Conservation (phyloP, 2,888 invertebrate genomes). For the Tenthredo scrophulariae region DNA sequence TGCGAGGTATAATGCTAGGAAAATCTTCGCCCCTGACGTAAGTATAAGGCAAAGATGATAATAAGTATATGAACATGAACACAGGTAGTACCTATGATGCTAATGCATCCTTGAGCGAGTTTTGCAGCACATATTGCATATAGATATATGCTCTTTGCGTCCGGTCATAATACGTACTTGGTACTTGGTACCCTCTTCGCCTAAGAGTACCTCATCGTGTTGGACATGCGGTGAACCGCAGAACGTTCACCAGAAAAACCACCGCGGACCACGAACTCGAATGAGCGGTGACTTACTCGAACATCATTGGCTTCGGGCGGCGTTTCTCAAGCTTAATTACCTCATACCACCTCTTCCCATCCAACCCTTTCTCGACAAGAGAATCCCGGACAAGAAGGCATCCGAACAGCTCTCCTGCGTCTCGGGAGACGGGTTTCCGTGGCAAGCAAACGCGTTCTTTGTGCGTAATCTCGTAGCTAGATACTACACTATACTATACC, state of each 20-base stretch:
- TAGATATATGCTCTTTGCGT: neutral
- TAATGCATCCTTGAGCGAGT: neutral
- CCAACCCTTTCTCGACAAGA: slow-evolving; percentile 31
- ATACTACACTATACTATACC: neutral
- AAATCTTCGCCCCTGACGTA: neutral
- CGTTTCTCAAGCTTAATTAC: slow-evolving; percentile 72
- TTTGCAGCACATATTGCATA: neutral
- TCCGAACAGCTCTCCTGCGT: neutral
- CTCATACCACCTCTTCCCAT: slow-evolving; percentile 62
- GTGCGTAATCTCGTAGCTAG: slow-evolving; percentile 26
- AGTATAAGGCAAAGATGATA: neutral
- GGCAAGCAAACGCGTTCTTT: slow-evolving; percentile 18
- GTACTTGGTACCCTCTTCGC: neutral
- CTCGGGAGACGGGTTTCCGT: slow-evolving; percentile 43
- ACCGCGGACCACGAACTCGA: slow-evolving; percentile 62
- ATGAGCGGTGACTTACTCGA: slow-evolving; percentile 61
- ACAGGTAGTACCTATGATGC: neutral
- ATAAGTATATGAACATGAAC: neutral
- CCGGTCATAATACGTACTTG: neutral
- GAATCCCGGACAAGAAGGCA: slow-evolving; percentile 6
- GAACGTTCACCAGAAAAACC: slow-evolving; percentile 73
- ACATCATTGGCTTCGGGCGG: slow-evolving; percentile 58
- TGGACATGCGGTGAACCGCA: slow-evolving; percentile 78
- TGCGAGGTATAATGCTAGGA: neutral
- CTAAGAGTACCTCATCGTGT: slow-evolving; percentile 64